Evolutionary conservation across 2,113 vertebrate species (phyloP).

Genomic region (Podarcis raffonei): DNA sequence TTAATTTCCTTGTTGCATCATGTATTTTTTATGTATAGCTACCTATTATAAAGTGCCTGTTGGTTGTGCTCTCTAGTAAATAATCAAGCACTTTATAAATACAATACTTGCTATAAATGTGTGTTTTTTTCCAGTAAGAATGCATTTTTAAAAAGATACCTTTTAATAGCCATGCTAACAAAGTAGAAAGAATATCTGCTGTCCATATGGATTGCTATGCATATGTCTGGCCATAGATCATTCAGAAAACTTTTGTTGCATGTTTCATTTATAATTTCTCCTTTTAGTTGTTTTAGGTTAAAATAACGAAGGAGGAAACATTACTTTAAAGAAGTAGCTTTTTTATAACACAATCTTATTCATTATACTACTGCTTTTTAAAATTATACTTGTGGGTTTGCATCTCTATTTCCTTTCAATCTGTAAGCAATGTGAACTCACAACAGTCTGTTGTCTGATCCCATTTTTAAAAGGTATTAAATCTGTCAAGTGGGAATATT

Average conservation of each 20-base stretch:
- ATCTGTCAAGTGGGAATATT: slow-evolving; percentile 79
- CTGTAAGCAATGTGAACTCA: not conserved
- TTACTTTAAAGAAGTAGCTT: not conserved
- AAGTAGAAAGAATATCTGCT: not conserved
- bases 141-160: not conserved
- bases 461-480: slow-evolving; percentile 80
- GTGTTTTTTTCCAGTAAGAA: not conserved
- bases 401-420: not conserved
- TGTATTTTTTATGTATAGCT: not conserved
- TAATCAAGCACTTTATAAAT: not conserved
- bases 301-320: not conserved
- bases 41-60: too few relatives aligned
- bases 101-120: not conserved
- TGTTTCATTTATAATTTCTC: not conserved
- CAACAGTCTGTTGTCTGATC: slow-evolving; percentile 20
- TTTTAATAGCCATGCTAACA: not conserved
- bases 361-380: not conserved
- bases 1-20: not conserved
- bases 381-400: not conserved
- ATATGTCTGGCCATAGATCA: not conserved
- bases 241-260: not conserved
- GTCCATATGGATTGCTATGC: not conserved
- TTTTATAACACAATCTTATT: not conserved
- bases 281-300: not conserved
- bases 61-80: not conserved